Evolutionary conservation across 2,797 vertebrate species (phyloP), one percentile per base, ranked within the genome.

Genomic region (Fratercula arctica): DNA sequence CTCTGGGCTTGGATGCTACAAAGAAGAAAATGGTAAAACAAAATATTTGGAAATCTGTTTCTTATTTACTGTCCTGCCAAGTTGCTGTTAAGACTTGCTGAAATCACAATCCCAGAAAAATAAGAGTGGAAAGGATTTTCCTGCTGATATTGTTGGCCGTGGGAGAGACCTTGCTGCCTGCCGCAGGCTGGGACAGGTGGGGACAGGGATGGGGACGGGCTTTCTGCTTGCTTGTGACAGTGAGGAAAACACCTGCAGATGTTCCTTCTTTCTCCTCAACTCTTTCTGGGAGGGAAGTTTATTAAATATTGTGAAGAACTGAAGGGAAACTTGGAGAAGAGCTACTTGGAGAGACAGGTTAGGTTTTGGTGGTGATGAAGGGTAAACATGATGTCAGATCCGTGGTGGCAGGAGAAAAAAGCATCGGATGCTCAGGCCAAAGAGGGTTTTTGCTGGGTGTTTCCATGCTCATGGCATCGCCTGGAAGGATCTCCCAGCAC

Each of bases 61-160:
- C 93, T 89, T 96, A 93, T 95, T 96, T 96, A 82, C 59, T 79
- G 86, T 89, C 31, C 90, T 93, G 83, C 86, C 89, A 93, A 95
- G 88, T 68, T 81, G 77, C 77, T 94, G 54, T 39, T 41, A 50
- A 82, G 83, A 46, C 75, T 85, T 80, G 75, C 53, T 85, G 81
- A 87, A 87, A 82, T 89, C 45, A 33, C 60, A 63, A 0, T 35
- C 87, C 53, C 48, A 82, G 92, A 68, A 81, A 84, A 93, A 63
- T 16, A 54, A 54, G 48, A 41, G 25, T 33, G 80, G 74, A 80
- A 94, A 92, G 74, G 74, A 73, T 94, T 95, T 92, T 94, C 51
- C 56, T 89, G 26, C 26, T 29, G 33, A 45, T 90, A 16, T 28
- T 93, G 17, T 11, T 83, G 80, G 74, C 8, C 8, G 61, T 19